These are phyloP conservation scores for Ammodytes marinus DNA, from an alignment of 2,113 vertebrate genomes.

Conservation along the genomic window DNA sequence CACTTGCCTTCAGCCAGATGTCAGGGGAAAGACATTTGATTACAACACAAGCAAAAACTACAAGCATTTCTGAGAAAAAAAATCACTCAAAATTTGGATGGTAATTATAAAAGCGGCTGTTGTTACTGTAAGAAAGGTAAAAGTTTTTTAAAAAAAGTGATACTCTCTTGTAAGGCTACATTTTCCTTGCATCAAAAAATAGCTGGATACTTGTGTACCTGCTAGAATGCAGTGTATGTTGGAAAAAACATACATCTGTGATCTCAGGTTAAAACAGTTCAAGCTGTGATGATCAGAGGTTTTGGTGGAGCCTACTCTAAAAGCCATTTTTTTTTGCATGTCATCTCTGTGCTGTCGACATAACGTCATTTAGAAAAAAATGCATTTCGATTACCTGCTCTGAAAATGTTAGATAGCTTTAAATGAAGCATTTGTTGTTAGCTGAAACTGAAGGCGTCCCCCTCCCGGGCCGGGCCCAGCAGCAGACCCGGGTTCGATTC, in stretches of 20 bases:
- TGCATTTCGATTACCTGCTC: neutral
- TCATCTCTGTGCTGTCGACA: neutral
- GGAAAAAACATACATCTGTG: neutral
- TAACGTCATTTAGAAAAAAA: neutral
- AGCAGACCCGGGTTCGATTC: no score
- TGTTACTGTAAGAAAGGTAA: neutral
- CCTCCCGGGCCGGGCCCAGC: no score
- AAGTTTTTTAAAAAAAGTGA: no score
- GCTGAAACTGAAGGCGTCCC: neutral
- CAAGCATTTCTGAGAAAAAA: neutral
- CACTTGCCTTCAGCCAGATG: slow-evolving; percentile 3
- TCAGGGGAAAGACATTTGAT: neutral
- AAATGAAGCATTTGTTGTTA: neutral
- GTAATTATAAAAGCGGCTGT: neutral
- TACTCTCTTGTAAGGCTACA: no score
- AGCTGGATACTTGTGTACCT: neutral
- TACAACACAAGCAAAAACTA: neutral
- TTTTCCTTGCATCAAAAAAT: neutral
- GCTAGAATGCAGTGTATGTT: neutral
- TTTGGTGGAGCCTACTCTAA: neutral
- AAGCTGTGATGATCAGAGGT: neutral
- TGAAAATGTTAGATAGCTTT: neutral
- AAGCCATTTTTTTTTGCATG: neutral
- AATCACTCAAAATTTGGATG: neutral
- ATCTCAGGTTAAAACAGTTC: neutral